Conservation (phyloP, 2,888 invertebrate genomes). For the Leptopilina drosophilae region DNA sequence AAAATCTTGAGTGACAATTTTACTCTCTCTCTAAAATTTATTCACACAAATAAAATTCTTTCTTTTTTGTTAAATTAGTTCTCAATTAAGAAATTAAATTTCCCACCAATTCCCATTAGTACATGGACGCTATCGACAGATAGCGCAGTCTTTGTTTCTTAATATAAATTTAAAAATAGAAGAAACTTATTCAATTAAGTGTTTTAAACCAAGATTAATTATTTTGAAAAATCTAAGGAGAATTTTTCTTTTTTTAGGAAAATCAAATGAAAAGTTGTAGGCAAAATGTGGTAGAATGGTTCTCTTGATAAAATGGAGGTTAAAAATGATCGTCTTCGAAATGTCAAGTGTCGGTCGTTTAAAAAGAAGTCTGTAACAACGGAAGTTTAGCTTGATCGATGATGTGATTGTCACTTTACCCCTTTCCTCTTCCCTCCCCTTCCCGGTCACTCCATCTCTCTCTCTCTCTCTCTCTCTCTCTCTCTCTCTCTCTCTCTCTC, state of each 20-base stretch:
- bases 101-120: not conserved
- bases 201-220: too few species aligned
- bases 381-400: conserved; percentile 26
- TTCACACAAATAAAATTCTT: not conserved
- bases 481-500: too few species aligned
- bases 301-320: conserved; percentile 3
- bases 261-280: conserved; percentile 17
- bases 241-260: not conserved
- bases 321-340: conserved; percentile 27
- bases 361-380: conserved; percentile 19
- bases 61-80: not conserved
- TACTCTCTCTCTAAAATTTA: not conserved
- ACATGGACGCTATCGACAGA: not conserved
- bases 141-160: too few species aligned
- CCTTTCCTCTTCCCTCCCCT: not conserved
- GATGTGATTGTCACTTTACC: conserved; percentile 10
- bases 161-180: too few species aligned
- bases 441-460: too few species aligned
- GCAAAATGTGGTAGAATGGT: not conserved
- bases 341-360: conserved; percentile 26
- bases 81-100: not conserved
- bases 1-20: too few species aligned
- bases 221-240: not conserved
- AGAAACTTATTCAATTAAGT: too few species aligned
- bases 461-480: too few species aligned